A percentile compares a stretch with the other conserved stretches of the same genome.
Evolutionary conservation across 2,797 vertebrate species (phyloP).

Genomic region (Scolopax bukidnonensis): DNA sequence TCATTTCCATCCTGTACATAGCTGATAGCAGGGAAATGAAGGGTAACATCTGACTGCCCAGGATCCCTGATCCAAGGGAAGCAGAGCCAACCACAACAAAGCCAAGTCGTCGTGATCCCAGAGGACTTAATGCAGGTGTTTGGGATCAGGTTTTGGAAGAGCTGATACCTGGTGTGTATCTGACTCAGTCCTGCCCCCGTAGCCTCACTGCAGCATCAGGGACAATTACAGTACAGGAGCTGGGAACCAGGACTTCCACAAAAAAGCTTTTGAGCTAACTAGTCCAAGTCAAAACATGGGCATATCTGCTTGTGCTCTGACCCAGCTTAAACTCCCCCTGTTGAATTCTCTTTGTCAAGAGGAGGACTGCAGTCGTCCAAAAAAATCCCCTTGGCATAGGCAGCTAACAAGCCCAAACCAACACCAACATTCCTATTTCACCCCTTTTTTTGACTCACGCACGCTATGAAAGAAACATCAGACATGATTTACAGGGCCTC

Average conservation of each 20-base stretch:
- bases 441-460: background rate
- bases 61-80: background rate
- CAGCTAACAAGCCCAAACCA: slow-evolving; percentile 5
- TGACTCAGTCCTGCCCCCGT: background rate
- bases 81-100: background rate
- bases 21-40: background rate
- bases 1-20: rapidly evolving
- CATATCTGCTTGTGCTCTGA: background rate
- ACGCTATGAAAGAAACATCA: background rate
- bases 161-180: rapidly evolving
- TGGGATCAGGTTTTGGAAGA: background rate
- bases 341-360: background rate
- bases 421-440: background rate
- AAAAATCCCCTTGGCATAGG: background rate
- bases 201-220: background rate
- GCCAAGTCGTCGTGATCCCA: background rate
- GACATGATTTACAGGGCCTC: background rate
- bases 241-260: rapidly evolving
- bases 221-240: background rate
- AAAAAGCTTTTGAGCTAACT: background rate
- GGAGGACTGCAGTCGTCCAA: background rate
- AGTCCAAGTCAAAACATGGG: background rate
- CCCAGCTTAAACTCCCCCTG: background rate
- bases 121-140: background rate
- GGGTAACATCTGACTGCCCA: rapidly evolving